These are phyloP conservation scores for Speoplatyrhinus poulsoni DNA, from an alignment of 2,113 vertebrate species.

Conservation along the genomic window DNA sequence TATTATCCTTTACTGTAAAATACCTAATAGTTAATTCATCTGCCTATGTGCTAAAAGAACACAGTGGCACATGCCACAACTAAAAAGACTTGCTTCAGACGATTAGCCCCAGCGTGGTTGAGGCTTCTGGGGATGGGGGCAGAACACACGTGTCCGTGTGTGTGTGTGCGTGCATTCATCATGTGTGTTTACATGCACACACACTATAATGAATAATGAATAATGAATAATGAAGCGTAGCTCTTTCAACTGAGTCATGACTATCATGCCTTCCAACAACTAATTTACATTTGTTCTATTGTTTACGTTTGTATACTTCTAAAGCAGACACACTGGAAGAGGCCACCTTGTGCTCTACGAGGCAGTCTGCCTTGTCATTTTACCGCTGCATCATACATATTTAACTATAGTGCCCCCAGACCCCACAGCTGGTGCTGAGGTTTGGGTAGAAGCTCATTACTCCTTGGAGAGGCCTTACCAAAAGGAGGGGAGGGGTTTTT, in stretches of 20 bases:
- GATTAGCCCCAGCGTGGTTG: slow-evolving; percentile 28
- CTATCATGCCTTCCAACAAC: slow-evolving; percentile 19
- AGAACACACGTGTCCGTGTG: slow-evolving; percentile 1
- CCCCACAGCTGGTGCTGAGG: slow-evolving; percentile 71
- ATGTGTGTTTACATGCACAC: slow-evolving; percentile 5
- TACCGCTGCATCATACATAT: slow-evolving; percentile 47
- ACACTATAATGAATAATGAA: not conserved
- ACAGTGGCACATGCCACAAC: slow-evolving; percentile 22
- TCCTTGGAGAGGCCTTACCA: slow-evolving; percentile 62
- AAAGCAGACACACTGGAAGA: slow-evolving; percentile 6
- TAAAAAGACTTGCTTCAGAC: slow-evolving; percentile 25
- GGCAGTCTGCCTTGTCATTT: slow-evolving; percentile 33
- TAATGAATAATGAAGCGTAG: not conserved
- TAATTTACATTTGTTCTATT: slow-evolving; percentile 17
- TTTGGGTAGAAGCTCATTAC: slow-evolving; percentile 74
- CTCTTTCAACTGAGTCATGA: slow-evolving; percentile 18
- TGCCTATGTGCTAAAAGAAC: slow-evolving; percentile 15
- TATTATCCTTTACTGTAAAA: not conserved
- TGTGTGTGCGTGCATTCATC: not conserved
- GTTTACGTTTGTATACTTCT: slow-evolving; percentile 17
- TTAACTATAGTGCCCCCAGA: slow-evolving; percentile 62
- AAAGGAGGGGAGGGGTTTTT: slow-evolving; percentile 58
- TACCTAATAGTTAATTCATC: not conserved
- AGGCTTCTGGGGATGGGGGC: slow-evolving; percentile 16
- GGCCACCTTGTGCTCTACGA: slow-evolving; percentile 18